Conservation (phyloP, 2,113 vertebrate genomes). For the Falcunculus frontatus region DNA sequence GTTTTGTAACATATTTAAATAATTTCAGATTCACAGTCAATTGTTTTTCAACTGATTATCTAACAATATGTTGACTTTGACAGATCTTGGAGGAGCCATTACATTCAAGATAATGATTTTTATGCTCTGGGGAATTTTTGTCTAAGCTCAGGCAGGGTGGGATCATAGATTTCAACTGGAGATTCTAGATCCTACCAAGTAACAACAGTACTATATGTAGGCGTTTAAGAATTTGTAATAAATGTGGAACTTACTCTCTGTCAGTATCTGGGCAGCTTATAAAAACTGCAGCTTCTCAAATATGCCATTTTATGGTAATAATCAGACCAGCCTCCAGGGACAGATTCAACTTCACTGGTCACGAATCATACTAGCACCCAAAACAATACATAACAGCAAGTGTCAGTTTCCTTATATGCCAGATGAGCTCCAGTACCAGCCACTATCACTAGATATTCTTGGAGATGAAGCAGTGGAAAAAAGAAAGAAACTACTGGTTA, state of each 20-base stretch:
- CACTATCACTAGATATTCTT: background rate
- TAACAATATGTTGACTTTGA: background rate
- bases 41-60: background rate
- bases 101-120: background rate
- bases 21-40: background rate
- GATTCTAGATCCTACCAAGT: background rate
- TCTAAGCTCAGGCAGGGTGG: background rate
- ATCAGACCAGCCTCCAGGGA: background rate
- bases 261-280: background rate
- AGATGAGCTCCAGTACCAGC: background rate
- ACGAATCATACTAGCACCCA: background rate
- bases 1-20: background rate
- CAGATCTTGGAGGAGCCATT: background rate
- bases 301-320: background rate
- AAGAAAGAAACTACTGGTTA: background rate
- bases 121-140: background rate
- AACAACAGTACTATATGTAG: background rate
- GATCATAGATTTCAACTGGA: background rate
- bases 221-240: background rate
- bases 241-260: background rate
- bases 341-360: background rate
- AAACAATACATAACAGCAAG: background rate
- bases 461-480: background rate
- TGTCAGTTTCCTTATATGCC: background rate
- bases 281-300: constrained; percentile 1